Evolutionary conservation across 2,888 invertebrate genomes (phyloP).

Genomic region (Terebella lapidaria): DNA sequence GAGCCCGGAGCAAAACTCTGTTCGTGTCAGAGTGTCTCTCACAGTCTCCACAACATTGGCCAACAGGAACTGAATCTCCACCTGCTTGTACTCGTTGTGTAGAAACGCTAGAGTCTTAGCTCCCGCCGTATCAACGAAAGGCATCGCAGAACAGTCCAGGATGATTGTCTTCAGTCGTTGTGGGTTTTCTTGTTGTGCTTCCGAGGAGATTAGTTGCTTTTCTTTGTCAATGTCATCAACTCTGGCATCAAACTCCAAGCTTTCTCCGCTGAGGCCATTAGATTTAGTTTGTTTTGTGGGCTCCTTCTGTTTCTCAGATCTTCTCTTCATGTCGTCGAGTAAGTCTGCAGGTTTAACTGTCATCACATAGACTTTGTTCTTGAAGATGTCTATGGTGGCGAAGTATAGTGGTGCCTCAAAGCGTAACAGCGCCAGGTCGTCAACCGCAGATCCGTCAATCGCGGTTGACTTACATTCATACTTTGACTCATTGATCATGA

Average conservation of each 20-base stretch:
- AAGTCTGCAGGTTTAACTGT: constrained; percentile 35
- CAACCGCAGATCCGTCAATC: too few relatives aligned
- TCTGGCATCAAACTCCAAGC: too few relatives aligned
- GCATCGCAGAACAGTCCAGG: constrained; percentile 38
- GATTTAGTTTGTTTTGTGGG: background rate
- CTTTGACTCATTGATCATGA: background rate
- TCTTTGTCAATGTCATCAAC: too few relatives aligned
- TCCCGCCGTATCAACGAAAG: constrained; percentile 39
- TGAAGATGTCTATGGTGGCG: constrained; percentile 47
- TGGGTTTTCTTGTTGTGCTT: too few relatives aligned
- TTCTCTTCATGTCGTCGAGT: too few relatives aligned
- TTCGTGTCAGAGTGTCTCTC: too few relatives aligned
- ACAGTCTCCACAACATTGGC: too few relatives aligned
- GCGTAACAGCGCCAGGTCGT: constrained; percentile 42
- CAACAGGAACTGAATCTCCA: constrained; percentile 29
- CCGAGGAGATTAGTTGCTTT: too few relatives aligned
- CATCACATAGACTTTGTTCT: constrained; percentile 36
- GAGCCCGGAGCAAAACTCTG: constrained; percentile 27
- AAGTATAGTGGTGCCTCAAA: constrained; percentile 47
- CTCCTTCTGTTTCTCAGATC: too few relatives aligned
- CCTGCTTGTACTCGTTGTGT: constrained; percentile 24
- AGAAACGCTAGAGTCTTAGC: constrained; percentile 32
- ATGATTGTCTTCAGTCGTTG: constrained; percentile 20
- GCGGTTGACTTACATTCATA: too few relatives aligned
- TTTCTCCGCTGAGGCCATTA: background rate